A percentile compares a stretch with the other conserved stretches of the same genome.
phyloP scores from a whole-genome alignment of 2,888 invertebrate genomes.

The Drosophila pseudotakahashii region DNA sequence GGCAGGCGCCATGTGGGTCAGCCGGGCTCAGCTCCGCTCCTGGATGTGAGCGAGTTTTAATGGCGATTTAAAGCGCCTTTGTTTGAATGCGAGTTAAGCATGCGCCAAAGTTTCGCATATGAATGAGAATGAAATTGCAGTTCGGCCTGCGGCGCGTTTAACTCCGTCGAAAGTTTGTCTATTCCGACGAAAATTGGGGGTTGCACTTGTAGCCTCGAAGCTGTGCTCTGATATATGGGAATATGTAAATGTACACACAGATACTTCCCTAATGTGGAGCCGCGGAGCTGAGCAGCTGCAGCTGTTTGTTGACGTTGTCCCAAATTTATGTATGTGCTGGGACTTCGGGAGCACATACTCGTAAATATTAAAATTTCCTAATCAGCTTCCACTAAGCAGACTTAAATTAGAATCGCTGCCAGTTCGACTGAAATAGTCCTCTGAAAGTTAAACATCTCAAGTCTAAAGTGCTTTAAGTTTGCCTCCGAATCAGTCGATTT shows the following conservation, averaged over 20 bases:
- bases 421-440: constrained; percentile 4
- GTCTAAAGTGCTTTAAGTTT: constrained; percentile 1
- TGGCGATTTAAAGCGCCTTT: constrained; percentile 64
- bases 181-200: constrained; percentile 22
- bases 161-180: constrained; percentile 50
- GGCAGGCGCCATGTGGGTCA: constrained; percentile 43
- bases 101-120: constrained; percentile 56
- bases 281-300: constrained; percentile 23
- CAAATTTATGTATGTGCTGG: constrained; percentile 36
- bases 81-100: constrained; percentile 59
- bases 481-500: background rate
- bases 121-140: constrained; percentile 67
- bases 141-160: constrained; percentile 51
- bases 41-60: constrained; percentile 56
- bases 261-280: constrained; percentile 8
- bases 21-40: constrained; percentile 15
- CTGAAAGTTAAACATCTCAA: constrained; percentile 4
- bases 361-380: constrained; percentile 24
- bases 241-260: constrained; percentile 5
- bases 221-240: constrained; percentile 44
- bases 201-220: constrained; percentile 7
- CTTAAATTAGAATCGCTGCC: constrained; percentile 16
- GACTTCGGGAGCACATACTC: constrained; percentile 10
- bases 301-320: constrained; percentile 26
- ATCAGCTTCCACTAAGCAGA: constrained; percentile 25